phyloP scores from a whole-genome alignment of 2,113 vertebrate genomes.

The Mionectes macconnelli region DNA sequence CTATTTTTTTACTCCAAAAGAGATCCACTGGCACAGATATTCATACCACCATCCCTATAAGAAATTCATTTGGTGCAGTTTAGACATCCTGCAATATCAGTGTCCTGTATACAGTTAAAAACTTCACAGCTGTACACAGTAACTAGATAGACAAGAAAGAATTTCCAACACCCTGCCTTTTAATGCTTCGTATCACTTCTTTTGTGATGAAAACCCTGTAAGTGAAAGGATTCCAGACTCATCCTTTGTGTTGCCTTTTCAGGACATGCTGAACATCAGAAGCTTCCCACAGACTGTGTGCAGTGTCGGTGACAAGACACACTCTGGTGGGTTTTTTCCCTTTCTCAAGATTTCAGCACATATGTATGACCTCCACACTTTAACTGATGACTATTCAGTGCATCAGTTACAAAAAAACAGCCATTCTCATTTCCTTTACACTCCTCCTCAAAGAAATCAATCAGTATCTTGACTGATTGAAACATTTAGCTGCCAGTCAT shows the following conservation, averaged over 20 bases:
- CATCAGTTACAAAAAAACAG: slow-evolving; percentile 22
- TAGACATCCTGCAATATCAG: neutral
- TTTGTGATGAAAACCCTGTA: neutral
- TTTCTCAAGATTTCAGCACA: slow-evolving; percentile 21
- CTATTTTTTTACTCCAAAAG: neutral
- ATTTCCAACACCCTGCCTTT: neutral
- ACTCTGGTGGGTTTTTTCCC: neutral
- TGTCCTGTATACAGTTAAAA: neutral
- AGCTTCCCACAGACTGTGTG: neutral
- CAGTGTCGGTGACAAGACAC: neutral
- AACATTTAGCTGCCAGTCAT: slow-evolving; percentile 9
- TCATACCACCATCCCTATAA: neutral
- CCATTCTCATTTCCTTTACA: slow-evolving; percentile 17
- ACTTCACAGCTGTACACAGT: neutral
- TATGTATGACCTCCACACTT: slow-evolving; percentile 31
- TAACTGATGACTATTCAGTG: neutral
- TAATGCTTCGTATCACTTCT: neutral
- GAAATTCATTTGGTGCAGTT: neutral
- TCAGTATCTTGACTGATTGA: slow-evolving; percentile 31
- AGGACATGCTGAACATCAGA: neutral
- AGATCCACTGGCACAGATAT: neutral
- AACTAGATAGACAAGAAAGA: slow-evolving; percentile 18
- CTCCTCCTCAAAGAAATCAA: slow-evolving; percentile 63
- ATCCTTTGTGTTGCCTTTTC: neutral
- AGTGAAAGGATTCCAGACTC: neutral